Base-by-base conservation (phyloP, 2,113 vertebrate genomes). In the Phasianus colchicus region DNA sequence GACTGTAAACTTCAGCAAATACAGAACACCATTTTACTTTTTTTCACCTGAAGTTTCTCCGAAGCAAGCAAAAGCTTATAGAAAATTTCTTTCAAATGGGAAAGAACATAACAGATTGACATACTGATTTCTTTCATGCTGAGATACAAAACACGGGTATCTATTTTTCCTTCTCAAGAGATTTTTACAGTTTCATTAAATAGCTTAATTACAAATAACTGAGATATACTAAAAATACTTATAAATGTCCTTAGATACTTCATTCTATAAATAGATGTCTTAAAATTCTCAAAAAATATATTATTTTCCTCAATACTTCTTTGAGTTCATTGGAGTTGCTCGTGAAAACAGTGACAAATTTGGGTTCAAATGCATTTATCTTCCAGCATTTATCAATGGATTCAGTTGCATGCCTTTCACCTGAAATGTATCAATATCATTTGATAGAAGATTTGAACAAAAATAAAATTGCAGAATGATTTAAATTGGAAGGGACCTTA, bases 1-100 rank as follows among this genome's bases (percentile, higher is more conserved):
- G 61, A 47, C 4, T 30, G 67, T 83, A 84, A 88, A 86, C 11
- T 67, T 82, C 40, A 93, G 83, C 42, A 93, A 69, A 93, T 32
- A 90, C 13, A 88, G 92, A 94, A 4, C 9, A n/a, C 1, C 2
- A 2, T 4, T 42, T 52, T 52, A 27, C 32, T 48, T 71, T 85
- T 72, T 82, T 82, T 36, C 21, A 90, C 69, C 20, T 72, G 25
- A 43, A 85, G 17, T 66, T 81, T 91, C 30, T 76, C 27, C 93
- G 36, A 93, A 45, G 20, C 16, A 93, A 82, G 54, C 24, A 86
- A 57, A 85, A 42, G 7, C 45, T 18, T 32, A 54, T 5, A 57
- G 71, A 48, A 54, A 55, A 20, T 72, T 57, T 77, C 11, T 86
- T 76, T 50, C 43, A 77, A 58, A 63, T 24, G 11, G 20, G 47